Percentiles rank a stretch among this genome's conserved stretches.
phyloP scores from a whole-genome alignment of 2,113 vertebrate genomes.

The Sarotherodon lohbergeri region DNA sequence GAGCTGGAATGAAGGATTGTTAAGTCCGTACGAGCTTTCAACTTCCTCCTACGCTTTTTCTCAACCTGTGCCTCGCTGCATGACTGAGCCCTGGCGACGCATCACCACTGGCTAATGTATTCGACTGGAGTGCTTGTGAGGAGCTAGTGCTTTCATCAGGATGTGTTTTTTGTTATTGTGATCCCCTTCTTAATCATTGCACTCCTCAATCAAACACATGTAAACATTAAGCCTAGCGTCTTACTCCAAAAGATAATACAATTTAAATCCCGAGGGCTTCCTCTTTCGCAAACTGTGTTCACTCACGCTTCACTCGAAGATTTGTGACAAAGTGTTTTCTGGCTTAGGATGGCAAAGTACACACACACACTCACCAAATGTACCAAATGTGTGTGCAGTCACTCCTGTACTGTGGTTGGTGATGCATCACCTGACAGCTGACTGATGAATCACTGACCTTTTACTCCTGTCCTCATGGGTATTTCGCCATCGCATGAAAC shows the following conservation, averaged over 20 bases:
- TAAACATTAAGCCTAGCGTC: neutral
- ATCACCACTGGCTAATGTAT: neutral
- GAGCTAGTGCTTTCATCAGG: neutral
- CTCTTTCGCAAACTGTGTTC: neutral
- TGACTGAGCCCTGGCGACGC: neutral
- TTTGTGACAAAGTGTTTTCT: neutral
- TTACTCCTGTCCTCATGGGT: constrained; percentile 42
- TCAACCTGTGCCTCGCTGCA: neutral
- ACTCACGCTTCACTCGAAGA: neutral
- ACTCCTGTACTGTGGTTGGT: constrained; percentile 5
- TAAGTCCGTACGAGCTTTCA: constrained; percentile 9
- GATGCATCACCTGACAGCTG: constrained; percentile 49
- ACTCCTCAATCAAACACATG: neutral
- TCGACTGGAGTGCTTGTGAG: neutral
- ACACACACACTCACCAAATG: neutral
- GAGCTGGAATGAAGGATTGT: constrained; percentile 23
- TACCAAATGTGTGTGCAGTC: neutral
- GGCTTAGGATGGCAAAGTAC: neutral
- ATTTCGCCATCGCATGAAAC: constrained; percentile 34
- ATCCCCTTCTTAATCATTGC: neutral
- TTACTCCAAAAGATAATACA: neutral
- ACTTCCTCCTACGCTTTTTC: neutral
- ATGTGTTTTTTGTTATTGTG: neutral
- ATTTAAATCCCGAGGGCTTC: neutral
- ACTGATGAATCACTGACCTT: constrained; percentile 65